These are phyloP conservation scores for Zaprionus inermis DNA, from an alignment of 1,140 invertebrate genomes.

Conservation along the genomic window DNA sequence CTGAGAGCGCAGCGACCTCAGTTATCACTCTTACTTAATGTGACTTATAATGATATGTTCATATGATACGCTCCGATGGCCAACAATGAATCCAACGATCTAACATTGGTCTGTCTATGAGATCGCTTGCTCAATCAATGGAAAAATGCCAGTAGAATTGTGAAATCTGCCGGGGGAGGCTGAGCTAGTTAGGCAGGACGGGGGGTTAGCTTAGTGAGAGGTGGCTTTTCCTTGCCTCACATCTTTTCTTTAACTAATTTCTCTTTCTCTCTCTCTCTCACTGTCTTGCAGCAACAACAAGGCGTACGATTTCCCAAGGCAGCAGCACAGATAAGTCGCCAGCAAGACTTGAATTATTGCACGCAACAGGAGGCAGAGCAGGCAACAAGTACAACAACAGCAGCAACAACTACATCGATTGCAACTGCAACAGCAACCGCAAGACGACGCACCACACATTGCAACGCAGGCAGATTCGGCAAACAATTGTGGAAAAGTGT, in stretches of 20 bases:
- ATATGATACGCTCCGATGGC: constrained; percentile 59
- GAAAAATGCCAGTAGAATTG: constrained; percentile 5
- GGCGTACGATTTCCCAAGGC: constrained; percentile 76
- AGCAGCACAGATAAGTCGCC: constrained; percentile 80
- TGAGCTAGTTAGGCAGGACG: too few species aligned
- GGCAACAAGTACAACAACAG: constrained; percentile 14
- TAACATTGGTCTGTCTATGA: constrained; percentile 32
- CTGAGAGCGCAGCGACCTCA: constrained; percentile 62
- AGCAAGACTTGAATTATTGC: constrained; percentile 83
- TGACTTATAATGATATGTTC: constrained; percentile 75
- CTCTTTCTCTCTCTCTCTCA: constrained; percentile 38
- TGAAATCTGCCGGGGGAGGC: constrained; percentile 5
- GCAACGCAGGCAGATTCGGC: constrained; percentile 45
- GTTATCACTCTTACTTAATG: constrained; percentile 82
- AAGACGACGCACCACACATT: constrained; percentile 43
- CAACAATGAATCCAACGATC: constrained; percentile 34
- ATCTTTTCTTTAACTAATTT: constrained; percentile 53
- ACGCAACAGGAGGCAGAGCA: constrained; percentile 64
- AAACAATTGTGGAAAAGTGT: constrained; percentile 79
- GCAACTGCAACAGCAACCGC: constrained; percentile 40
- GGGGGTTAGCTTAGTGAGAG: too few species aligned
- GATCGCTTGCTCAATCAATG: background rate
- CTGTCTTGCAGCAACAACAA: constrained; percentile 55
- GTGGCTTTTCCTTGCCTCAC: too few species aligned
- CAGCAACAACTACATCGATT: constrained; percentile 31